phyloP scores from a whole-genome alignment of 2,797 vertebrate genomes.

The Simalia tracyae region DNA sequence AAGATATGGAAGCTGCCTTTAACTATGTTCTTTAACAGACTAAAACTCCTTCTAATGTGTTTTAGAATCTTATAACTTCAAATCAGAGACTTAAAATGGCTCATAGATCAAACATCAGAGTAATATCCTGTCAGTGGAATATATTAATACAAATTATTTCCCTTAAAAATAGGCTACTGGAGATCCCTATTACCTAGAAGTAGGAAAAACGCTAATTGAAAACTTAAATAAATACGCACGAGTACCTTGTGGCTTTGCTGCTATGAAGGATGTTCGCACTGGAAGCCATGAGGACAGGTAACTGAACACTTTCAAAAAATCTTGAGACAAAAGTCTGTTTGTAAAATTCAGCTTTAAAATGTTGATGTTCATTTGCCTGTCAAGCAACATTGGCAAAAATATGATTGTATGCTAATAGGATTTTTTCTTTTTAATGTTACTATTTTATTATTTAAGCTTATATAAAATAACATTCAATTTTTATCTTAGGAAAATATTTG shows the following conservation, averaged over 20 bases:
- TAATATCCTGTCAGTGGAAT: background rate
- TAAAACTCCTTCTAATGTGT: background rate
- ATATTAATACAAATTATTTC: background rate
- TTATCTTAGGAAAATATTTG: background rate
- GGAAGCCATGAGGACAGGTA: constrained; percentile 98
- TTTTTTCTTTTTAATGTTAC: background rate
- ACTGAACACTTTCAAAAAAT: constrained; percentile 35
- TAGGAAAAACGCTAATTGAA: constrained; percentile 94
- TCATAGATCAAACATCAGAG: background rate
- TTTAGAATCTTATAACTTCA: background rate
- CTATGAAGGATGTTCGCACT: constrained; percentile 97
- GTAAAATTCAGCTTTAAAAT: background rate
- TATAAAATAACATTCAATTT: background rate
- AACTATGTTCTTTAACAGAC: background rate
- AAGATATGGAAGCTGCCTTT: background rate
- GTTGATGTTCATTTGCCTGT: background rate
- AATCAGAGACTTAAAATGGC: background rate
- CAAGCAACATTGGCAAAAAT: background rate
- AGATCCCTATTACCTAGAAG: constrained; percentile 97
- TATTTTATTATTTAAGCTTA: background rate
- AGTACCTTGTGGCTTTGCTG: constrained; percentile 98
- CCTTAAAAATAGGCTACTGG: constrained; percentile 84
- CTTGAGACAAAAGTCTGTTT: background rate
- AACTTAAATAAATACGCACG: constrained; percentile 97
- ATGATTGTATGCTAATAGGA: background rate